Percentiles rank a stretch among this genome's conserved stretches.
These are phyloP conservation scores for Gobius niger DNA, from an alignment of 2,113 vertebrate species.

Conservation along the genomic window DNA sequence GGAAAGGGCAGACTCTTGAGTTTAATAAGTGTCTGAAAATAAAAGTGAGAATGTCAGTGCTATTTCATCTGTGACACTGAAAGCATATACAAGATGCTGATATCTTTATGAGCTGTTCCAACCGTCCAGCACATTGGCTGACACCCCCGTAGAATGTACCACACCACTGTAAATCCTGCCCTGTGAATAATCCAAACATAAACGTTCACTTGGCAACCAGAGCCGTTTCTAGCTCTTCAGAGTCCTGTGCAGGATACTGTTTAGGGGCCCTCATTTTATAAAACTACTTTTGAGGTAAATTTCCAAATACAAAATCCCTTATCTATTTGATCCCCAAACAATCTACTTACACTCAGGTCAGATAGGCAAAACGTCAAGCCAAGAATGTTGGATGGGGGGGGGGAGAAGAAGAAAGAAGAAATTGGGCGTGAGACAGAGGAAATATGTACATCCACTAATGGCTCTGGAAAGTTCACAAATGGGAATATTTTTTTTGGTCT, in stretches of 20 bases:
- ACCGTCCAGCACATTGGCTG: slow-evolving; percentile 40
- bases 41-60: slow-evolving; percentile 27
- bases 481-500: slow-evolving; percentile 26
- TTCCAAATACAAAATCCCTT: too few species aligned
- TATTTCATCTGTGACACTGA: slow-evolving; percentile 35
- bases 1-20: slow-evolving; percentile 11
- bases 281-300: too few species aligned
- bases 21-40: slow-evolving; percentile 25
- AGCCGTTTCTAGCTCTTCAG: neutral
- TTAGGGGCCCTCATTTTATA: neutral
- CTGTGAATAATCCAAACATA: neutral
- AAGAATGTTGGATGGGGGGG: too few species aligned
- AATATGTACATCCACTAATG: too few species aligned
- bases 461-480: neutral
- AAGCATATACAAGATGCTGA: too few species aligned
- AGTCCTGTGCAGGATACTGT: neutral
- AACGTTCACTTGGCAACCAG: neutral
- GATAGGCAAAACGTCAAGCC: too few species aligned
- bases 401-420: too few species aligned
- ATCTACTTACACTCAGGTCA: too few species aligned
- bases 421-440: too few species aligned
- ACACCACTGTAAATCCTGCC: neutral
- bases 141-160: neutral
- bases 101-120: slow-evolving; percentile 16
- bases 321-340: too few species aligned